Percentiles rank a stretch among this genome's conserved stretches.
phyloP scores from a whole-genome alignment of 2,113 vertebrate genomes.

The Calonectris borealis region DNA sequence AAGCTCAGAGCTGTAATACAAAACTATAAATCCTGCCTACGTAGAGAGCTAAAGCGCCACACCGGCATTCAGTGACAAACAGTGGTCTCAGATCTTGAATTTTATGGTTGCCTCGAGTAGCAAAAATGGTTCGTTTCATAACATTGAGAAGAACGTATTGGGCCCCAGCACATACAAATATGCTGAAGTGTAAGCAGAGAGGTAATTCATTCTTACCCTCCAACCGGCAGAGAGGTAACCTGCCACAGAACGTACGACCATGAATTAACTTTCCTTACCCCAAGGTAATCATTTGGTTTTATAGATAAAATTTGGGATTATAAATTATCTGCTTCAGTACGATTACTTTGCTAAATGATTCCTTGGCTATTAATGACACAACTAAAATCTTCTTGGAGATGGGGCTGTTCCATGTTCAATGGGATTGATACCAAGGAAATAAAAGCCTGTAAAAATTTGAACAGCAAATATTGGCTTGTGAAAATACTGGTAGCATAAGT shows the following conservation, averaged over 20 bases:
- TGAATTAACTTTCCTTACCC: background rate
- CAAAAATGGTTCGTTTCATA: background rate
- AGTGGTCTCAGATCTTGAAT: background rate
- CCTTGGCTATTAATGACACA: background rate
- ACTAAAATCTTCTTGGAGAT: background rate
- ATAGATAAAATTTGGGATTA: background rate
- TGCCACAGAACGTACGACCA: background rate
- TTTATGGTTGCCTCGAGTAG: constrained; percentile 8
- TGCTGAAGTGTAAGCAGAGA: background rate
- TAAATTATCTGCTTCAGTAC: background rate
- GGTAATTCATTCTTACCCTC: background rate
- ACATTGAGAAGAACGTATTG: background rate
- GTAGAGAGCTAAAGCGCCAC: background rate
- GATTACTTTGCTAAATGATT: background rate
- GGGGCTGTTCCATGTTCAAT: background rate
- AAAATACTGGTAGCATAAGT: background rate
- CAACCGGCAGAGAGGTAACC: background rate
- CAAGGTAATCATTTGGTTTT: background rate
- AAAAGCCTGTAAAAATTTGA: background rate
- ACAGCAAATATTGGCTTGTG: background rate
- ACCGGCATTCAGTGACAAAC: background rate
- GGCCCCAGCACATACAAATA: background rate
- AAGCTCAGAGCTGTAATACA: background rate
- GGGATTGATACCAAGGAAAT: background rate
- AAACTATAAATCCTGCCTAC: constrained; percentile 15